Evolutionary conservation across 2,113 vertebrate species (phyloP).

Genomic region (Empidonax traillii): DNA sequence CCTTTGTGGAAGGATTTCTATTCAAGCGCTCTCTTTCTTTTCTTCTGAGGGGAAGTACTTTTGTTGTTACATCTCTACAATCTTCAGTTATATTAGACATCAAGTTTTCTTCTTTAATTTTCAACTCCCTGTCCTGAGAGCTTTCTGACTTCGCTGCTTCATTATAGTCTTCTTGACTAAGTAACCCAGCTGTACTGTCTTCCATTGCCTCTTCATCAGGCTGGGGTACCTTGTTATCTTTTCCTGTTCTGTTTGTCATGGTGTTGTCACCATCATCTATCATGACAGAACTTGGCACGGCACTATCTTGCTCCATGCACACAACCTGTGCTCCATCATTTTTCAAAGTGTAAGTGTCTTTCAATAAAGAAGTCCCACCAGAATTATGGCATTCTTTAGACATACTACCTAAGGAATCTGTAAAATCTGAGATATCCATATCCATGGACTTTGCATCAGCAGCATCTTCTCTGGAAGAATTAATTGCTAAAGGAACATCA

Average conservation of each 20-base stretch:
- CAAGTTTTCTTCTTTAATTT: slow-evolving; percentile 10
- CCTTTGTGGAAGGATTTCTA: background rate
- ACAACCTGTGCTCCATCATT: background rate
- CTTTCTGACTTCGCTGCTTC: background rate
- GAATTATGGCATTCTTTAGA: slow-evolving; percentile 8
- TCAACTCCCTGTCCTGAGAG: background rate
- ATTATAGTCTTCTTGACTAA: background rate
- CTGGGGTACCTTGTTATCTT: background rate
- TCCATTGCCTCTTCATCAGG: background rate
- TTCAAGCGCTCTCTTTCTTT: background rate
- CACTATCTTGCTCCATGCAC: background rate
- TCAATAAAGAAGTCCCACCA: background rate
- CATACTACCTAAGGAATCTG: background rate
- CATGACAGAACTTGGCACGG: background rate
- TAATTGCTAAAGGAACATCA: background rate
- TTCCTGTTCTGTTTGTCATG: background rate
- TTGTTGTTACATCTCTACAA: background rate
- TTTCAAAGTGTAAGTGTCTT: background rate
- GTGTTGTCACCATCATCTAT: background rate
- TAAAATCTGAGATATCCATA: background rate
- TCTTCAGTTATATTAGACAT: background rate
- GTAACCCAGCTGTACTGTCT: background rate
- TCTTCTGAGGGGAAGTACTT: background rate
- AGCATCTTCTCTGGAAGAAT: slow-evolving; percentile 28
- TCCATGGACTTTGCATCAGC: slow-evolving; percentile 3